Conservation (phyloP, 2,888 invertebrate species). For the Cotesia congregata region DNA sequence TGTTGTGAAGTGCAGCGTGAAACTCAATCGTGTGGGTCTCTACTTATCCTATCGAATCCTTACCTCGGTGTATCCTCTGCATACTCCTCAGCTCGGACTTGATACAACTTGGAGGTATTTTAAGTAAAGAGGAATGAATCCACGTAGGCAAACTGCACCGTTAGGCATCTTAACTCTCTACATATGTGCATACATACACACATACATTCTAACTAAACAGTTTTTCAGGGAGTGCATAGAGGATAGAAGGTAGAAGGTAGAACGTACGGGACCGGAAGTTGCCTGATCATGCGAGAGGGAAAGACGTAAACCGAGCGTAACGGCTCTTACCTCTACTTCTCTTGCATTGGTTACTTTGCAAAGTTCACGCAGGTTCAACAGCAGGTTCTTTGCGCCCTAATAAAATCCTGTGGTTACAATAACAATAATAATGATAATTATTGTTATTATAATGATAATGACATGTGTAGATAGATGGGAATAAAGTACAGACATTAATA, state of each 20-base stretch:
- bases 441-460: too few relatives aligned
- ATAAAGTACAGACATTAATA: too few relatives aligned
- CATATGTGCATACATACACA: not conserved
- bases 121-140: slow-evolving; percentile 8
- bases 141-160: slow-evolving; percentile 42
- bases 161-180: slow-evolving; percentile 30
- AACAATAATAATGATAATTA: not conserved
- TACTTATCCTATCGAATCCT: too few relatives aligned
- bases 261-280: slow-evolving; percentile 52
- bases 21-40: slow-evolving; percentile 20
- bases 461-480: too few relatives aligned
- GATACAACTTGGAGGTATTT: slow-evolving; percentile 3
- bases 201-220: too few relatives aligned
- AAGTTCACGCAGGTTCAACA: slow-evolving; percentile 53
- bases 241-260: slow-evolving; percentile 17
- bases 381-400: slow-evolving; percentile 3
- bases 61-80: too few relatives aligned
- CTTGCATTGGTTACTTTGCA: slow-evolving; percentile 44
- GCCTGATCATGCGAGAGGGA: slow-evolving; percentile 15
- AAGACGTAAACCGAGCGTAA: slow-evolving; percentile 48
- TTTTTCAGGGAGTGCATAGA: too few relatives aligned
- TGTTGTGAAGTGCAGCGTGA: not conserved
- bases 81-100: not conserved
- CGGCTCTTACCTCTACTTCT: slow-evolving; percentile 39
- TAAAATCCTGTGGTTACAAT: not conserved